Evolutionary conservation across 2,113 vertebrate genomes (phyloP), one percentile per base, ranked within the genome.

Genomic region (Etia nguti): DNA sequence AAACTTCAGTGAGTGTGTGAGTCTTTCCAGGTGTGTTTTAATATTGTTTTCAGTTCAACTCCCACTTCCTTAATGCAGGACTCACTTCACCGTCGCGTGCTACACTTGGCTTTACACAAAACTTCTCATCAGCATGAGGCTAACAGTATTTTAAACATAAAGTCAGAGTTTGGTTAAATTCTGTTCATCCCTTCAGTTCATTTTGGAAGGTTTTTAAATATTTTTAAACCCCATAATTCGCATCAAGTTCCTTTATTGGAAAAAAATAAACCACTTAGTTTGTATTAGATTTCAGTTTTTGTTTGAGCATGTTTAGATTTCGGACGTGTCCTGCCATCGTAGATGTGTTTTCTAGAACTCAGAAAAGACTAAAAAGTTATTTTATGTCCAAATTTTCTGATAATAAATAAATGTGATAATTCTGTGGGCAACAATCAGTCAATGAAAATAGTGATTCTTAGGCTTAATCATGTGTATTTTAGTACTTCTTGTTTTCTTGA

Each of bases 221-320:
- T n/a, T 36, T 3, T n/a, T 2, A 77, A 50, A 50, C 16, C 10
- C 1, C 18, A 31, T 31, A 2, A 31, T 0, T 50, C 6, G 0
- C 16, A 12, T 50, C 16, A 77, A 50, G 16, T 77, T 50, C 12
- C 4, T 77, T 20, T 50, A 50, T 20, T 50, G 43, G 38, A 4
- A 24, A 8, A 36, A 36, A 10, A 60, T 8, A 31, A 46, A 20
- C 36, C 65, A 70, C 2, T 65, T 6, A 3, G 22, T 52, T 70
- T 6, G 8, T 13, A 0, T 38, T 15, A 29, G 10, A 1, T 22
- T n/a, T 68, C 24, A 34, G 31, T 48, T 50, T 80, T 56, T 70
- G 54, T 73, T 12, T 34, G 8, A 82, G 31, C 5, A 24, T 8
- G 0, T 41, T 75, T 65, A 87, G 79, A 31, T 82, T 18, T 22